Evolutionary conservation across 2,797 vertebrate species (phyloP).

Genomic region (Pseudomugil tenellus): DNA sequence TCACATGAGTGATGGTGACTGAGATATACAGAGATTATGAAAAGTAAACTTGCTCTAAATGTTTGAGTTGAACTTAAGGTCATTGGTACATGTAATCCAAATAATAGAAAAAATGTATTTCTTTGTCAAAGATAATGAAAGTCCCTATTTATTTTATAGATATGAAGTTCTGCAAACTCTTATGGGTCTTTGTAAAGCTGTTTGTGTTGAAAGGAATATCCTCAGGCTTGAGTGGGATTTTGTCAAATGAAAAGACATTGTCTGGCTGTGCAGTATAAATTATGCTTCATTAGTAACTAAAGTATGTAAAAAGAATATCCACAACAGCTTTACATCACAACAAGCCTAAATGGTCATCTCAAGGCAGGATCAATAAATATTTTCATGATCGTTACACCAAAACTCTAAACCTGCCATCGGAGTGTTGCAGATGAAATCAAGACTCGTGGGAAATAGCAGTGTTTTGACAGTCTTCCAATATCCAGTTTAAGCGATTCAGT

Average conservation of each 20-base stretch:
- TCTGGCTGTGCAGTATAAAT: background rate
- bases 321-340: too few relatives aligned
- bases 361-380: too few relatives aligned
- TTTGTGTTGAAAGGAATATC: slow-evolving; percentile 8
- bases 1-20: background rate
- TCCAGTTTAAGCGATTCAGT: background rate
- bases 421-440: too few relatives aligned
- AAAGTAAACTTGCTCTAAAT: background rate
- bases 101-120: background rate
- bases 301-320: background rate
- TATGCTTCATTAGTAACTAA: background rate
- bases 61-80: background rate
- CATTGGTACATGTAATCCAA: background rate
- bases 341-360: too few relatives aligned
- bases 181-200: background rate
- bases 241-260: background rate
- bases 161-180: background rate
- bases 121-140: background rate
- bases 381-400: too few relatives aligned
- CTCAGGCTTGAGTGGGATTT: slow-evolving; percentile 14
- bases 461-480: background rate
- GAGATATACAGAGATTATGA: background rate
- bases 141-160: background rate
- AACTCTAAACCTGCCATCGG: too few relatives aligned
- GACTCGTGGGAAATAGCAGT: too few relatives aligned